phyloP scores from a whole-genome alignment of 1,140 invertebrate species.

The Drosophila tsacasi region DNA sequence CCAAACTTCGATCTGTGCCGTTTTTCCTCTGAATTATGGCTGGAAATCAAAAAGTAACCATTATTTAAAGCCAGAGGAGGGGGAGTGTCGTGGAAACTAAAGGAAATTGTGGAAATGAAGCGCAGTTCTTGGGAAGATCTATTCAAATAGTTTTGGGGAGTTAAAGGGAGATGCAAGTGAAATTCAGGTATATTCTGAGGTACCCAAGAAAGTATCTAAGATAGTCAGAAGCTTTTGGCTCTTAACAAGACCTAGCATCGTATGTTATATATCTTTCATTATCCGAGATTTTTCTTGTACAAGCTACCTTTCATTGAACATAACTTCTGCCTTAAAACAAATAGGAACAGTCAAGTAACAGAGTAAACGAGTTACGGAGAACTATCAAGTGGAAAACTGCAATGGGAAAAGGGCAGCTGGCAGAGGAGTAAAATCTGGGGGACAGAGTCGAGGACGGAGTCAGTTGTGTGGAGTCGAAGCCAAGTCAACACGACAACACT shows the following conservation, averaged over 20 bases:
- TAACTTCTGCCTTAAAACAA: constrained; percentile 13
- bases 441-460: constrained; percentile 9
- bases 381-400: constrained; percentile 21
- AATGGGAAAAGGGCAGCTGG: constrained; percentile 9
- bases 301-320: too few relatives aligned
- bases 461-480: constrained; percentile 23
- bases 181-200: neutral
- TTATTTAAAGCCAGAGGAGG: constrained; percentile 56
- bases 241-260: neutral
- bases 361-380: constrained; percentile 7
- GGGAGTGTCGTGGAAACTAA: constrained; percentile 49
- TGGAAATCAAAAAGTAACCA: constrained; percentile 78
- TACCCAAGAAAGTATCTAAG: neutral
- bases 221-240: neutral
- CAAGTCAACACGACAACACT: constrained; percentile 52
- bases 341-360: constrained; percentile 6
- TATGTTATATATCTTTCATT: neutral
- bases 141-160: constrained; percentile 20
- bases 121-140: constrained; percentile 14
- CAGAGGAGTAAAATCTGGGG: neutral
- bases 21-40: constrained; percentile 73
- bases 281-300: neutral
- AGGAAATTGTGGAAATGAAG: constrained; percentile 25
- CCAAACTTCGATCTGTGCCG: constrained; percentile 18
- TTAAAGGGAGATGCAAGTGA: neutral